Base-by-base conservation (phyloP, 2,113 vertebrate genomes). In the Grammomys surdaster region DNA sequence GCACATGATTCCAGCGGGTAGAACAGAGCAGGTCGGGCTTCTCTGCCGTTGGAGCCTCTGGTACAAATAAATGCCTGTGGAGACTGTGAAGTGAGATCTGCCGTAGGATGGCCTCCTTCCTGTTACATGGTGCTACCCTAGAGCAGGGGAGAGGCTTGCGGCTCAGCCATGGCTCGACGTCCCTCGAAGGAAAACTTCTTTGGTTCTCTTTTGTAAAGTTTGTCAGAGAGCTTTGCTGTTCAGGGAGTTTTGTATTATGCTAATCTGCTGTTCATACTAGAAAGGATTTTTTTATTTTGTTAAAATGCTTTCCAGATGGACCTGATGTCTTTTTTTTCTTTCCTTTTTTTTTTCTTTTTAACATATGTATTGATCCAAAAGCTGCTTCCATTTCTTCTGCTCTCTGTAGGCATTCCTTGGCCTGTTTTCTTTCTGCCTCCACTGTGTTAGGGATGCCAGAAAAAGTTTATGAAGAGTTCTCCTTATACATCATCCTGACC, bases 231-330 rank as follows among this genome's bases (percentile, higher is more conserved):
- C 33, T 89, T 92, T 91, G 92, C 73, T 96, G 43, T 89, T 95
- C 36, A 31, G 88, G 85, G 82, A 96, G 58, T 82, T 94, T 96
- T 88, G 40, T 88, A 14, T 88, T 95, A 93, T 92, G 77, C 33
- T 95, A 46, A 88, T 97, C 72, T 93, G 65, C 48, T 91, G 82
- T 81, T 88, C 36, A 1, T 69, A 31, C 69, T 91, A 75, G 89
- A 76, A 93, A 93, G 43, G 43, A 13, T 24, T 58, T 92, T 96
- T 97, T 95, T 96, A 48, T 95, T 96, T 93, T 96, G 73, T 93
- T 88, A 60, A 58, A 95, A 88, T 95, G 31, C 14, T 91, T 96
- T 96, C 93, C 96, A 95, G 86, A 95, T 91, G 95, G 93, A 46
- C 69, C 40, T 5, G 9, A 36, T 73, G 48, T 87, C 56, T 33